Evolutionary conservation across 2,888 invertebrate species (phyloP).

Genomic region (Eupithecia centaureata): DNA sequence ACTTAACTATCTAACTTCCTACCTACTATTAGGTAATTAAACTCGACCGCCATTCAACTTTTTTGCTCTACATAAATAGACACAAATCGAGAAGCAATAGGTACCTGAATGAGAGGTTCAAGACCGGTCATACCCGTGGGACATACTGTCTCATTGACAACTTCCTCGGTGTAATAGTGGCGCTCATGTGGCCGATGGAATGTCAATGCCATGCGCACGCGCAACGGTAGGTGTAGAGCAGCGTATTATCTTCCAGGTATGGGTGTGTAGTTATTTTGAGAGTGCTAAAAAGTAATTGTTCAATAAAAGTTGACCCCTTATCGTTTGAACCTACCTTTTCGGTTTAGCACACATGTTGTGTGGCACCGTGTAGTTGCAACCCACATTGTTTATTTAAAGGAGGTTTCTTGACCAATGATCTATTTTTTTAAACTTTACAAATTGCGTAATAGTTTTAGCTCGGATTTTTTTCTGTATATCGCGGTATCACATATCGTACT

Average conservation of each 20-base stretch:
- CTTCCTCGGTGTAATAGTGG: neutral
- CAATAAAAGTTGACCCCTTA: neutral
- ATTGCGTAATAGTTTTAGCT: no score
- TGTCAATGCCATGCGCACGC: constrained; percentile 21
- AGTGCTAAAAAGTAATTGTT: neutral
- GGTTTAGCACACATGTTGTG: neutral
- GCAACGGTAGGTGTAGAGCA: neutral
- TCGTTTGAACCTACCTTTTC: neutral
- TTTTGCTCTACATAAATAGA: neutral
- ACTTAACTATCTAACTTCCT: neutral
- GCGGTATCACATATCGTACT: no score
- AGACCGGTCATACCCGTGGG: constrained; percentile 19
- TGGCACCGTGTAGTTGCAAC: neutral
- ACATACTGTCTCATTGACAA: constrained; percentile 11
- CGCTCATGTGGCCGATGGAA: constrained; percentile 6
- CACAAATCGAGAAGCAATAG: neutral
- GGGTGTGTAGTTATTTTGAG: neutral
- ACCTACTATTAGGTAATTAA: neutral
- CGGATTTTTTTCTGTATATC: no score
- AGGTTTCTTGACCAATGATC: no score
- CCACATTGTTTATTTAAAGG: neutral
- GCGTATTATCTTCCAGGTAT: neutral
- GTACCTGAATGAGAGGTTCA: constrained; percentile 14
- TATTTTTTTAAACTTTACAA: no score
- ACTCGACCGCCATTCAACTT: neutral